These are phyloP conservation scores for Panagrolaimus sp. DNA, from an alignment of 1,140 invertebrate genomes.

Conservation along the genomic window DNA sequence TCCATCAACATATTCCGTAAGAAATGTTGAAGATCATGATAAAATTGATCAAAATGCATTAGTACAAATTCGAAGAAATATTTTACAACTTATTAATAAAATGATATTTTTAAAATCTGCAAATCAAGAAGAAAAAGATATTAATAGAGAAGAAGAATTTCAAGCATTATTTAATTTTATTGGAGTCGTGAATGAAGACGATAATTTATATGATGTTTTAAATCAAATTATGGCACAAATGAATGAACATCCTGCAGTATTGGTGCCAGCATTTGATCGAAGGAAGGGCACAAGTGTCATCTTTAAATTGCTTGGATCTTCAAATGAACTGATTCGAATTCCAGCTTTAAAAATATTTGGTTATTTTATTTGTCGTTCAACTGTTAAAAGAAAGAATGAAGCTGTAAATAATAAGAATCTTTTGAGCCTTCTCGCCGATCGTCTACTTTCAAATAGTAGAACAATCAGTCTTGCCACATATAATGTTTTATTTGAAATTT, in stretches of 20 bases:
- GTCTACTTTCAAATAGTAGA: slow-evolving; percentile 80
- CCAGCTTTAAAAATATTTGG: slow-evolving; percentile 88
- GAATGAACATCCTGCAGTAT: slow-evolving; percentile 93
- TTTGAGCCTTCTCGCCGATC: slow-evolving; percentile 87
- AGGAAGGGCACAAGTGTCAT: slow-evolving; percentile 89
- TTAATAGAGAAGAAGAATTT: slow-evolving; percentile 84
- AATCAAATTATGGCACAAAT: slow-evolving; percentile 92
- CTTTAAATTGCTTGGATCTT: slow-evolving; percentile 88
- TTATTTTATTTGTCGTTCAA: slow-evolving; percentile 87
- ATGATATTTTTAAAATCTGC: slow-evolving; percentile 33
- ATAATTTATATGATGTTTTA: slow-evolving; percentile 94
- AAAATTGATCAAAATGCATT: slow-evolving; percentile 31
- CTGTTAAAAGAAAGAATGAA: slow-evolving; percentile 92
- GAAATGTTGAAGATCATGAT: slow-evolving; percentile 63
- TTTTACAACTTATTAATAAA: slow-evolving; percentile 45
- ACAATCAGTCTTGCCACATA: slow-evolving; percentile 83
- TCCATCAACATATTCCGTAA: slow-evolving; percentile 70
- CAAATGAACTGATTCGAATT: slow-evolving; percentile 86
- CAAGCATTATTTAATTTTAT: slow-evolving; percentile 96
- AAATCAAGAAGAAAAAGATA: slow-evolving; percentile 38
- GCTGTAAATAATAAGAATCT: slow-evolving; percentile 96
- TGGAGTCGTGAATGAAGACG: slow-evolving; percentile 93
- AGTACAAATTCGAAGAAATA: slow-evolving; percentile 43
- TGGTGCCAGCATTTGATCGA: slow-evolving; percentile 81
- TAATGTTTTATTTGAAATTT: slow-evolving; percentile 92